These are phyloP conservation scores for Balaenoptera acutorostrata DNA, from an alignment of 2,113 vertebrate species.

Conservation along the genomic window DNA sequence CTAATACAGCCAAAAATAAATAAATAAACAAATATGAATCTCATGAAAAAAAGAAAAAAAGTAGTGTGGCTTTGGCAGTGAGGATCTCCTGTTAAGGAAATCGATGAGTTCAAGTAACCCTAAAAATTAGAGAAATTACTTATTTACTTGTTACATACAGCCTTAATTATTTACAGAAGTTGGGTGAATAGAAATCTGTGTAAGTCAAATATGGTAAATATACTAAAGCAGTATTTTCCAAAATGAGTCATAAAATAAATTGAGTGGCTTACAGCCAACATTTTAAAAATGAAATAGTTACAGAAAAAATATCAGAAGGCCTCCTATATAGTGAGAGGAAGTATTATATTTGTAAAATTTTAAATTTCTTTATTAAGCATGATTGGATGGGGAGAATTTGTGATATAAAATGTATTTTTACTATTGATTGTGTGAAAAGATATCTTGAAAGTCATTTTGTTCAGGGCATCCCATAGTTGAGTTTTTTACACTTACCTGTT, in stretches of 20 bases:
- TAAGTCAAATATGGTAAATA: neutral
- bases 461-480: neutral
- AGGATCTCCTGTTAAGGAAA: neutral
- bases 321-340: neutral
- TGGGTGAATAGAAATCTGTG: neutral
- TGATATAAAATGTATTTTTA: neutral
- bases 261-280: neutral
- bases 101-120: neutral
- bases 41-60: neutral
- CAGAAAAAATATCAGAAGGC: neutral
- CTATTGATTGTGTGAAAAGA: neutral
- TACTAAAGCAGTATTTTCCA: neutral
- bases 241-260: neutral
- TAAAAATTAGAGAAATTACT: slow-evolving; percentile 10
- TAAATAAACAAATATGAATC: too few relatives aligned
- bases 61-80: neutral
- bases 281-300: neutral
- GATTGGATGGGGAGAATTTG: neutral
- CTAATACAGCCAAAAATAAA: too few relatives aligned
- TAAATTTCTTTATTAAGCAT: neutral
- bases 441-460: neutral
- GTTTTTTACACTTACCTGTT: neutral
- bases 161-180: neutral
- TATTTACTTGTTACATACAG: neutral
- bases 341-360: neutral